Percentiles rank a stretch among this genome's conserved stretches.
Evolutionary conservation across 2,888 invertebrate genomes (phyloP).

Genomic region (Melanotus villosus): DNA sequence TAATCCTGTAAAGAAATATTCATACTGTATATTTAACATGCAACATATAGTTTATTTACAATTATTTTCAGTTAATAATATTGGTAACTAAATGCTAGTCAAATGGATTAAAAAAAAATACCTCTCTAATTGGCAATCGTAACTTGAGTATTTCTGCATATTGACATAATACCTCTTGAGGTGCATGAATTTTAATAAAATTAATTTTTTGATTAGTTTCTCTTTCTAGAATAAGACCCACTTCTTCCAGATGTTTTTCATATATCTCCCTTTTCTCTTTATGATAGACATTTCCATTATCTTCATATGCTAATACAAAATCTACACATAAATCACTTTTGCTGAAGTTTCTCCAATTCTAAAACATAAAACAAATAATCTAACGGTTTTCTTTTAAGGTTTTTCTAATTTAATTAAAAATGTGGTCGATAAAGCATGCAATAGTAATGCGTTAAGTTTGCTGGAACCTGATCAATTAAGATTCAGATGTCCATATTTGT

Average conservation of each 20-base stretch:
- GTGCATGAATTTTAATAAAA: constrained; percentile 83
- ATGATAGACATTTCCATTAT: constrained; percentile 60
- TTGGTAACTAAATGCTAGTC: background rate
- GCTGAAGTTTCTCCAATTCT: constrained; percentile 72
- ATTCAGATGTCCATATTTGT: too few relatives aligned
- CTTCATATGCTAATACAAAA: constrained; percentile 75
- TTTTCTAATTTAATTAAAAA: too few relatives aligned
- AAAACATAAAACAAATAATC: constrained; percentile 48
- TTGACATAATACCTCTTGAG: constrained; percentile 77
- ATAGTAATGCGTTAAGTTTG: too few relatives aligned
- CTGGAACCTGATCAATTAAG: too few relatives aligned
- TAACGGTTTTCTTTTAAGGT: too few relatives aligned
- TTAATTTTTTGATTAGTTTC: constrained; percentile 75
- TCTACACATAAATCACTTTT: constrained; percentile 72
- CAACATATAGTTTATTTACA: too few relatives aligned
- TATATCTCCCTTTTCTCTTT: constrained; percentile 71
- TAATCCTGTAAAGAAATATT: constrained; percentile 51
- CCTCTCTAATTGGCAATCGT: constrained; percentile 82
- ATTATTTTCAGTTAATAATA: background rate
- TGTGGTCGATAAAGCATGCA: too few relatives aligned
- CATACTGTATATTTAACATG: too few relatives aligned
- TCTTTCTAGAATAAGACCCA: constrained; percentile 75
- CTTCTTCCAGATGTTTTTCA: constrained; percentile 74
- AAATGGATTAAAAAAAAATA: constrained; percentile 59
- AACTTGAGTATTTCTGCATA: constrained; percentile 85